Conservation (phyloP, 2,888 invertebrate species). For the Ophonus ardosiacus region DNA sequence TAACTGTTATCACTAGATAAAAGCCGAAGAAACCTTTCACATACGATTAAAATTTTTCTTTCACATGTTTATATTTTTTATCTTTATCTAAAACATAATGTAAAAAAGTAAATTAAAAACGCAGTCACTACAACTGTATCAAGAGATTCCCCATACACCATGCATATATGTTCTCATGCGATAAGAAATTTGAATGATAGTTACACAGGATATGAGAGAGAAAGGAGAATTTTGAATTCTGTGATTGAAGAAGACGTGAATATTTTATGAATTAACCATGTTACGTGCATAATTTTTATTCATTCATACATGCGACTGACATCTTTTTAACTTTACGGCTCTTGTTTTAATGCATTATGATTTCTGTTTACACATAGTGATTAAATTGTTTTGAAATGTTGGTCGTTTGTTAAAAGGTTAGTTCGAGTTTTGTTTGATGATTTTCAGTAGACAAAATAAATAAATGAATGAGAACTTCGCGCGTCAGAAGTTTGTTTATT, state of each 20-base stretch:
- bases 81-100: not conserved
- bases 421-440: no score
- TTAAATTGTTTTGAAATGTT: not conserved
- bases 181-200: slow-evolving; percentile 33
- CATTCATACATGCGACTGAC: not conserved
- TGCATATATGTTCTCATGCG: slow-evolving; percentile 6
- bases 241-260: slow-evolving; percentile 14
- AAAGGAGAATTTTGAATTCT: slow-evolving; percentile 5
- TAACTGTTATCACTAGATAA: not conserved
- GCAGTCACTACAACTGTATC: slow-evolving; percentile 7
- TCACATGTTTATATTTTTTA: not conserved
- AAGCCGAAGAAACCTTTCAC: not conserved
- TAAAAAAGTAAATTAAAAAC: not conserved
- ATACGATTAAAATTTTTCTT: not conserved
- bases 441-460: no score
- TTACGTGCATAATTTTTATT: slow-evolving; percentile 28
- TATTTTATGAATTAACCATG: slow-evolving; percentile 27
- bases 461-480: no score
- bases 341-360: not conserved
- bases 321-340: slow-evolving; percentile 2
- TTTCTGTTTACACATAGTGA: not conserved
- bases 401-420: not conserved
- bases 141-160: not conserved
- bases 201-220: slow-evolving; percentile 28
- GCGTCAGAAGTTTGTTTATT: no score